Evolutionary conservation across 2,888 invertebrate genomes (phyloP).

Genomic region (Cantharis nigra): DNA sequence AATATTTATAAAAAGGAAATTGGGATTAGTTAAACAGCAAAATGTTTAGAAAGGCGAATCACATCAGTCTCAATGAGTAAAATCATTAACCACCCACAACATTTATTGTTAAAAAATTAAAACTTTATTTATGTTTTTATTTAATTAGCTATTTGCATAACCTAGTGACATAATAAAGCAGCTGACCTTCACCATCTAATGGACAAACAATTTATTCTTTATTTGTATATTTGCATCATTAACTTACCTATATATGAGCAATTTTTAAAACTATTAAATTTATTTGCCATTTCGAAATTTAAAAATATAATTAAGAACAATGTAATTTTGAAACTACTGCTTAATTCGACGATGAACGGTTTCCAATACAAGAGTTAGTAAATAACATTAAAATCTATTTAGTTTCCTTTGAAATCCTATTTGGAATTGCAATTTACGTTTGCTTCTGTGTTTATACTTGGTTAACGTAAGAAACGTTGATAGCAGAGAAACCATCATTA

Average conservation of each 20-base stretch:
- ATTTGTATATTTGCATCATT: neutral
- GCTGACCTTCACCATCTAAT: constrained; percentile 5
- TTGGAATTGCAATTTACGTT: neutral
- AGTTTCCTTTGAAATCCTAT: neutral
- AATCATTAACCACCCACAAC: neutral
- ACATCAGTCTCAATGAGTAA: neutral
- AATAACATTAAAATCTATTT: neutral
- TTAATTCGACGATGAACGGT: neutral
- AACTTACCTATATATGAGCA: neutral
- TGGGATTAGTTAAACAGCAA: neutral
- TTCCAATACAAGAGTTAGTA: neutral
- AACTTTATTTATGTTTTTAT: neutral
- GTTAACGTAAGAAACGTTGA: neutral
- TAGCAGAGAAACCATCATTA: neutral
- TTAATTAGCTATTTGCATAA: neutral
- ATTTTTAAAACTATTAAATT: neutral
- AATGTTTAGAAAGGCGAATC: neutral
- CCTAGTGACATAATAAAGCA: constrained; percentile 9
- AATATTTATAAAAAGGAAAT: neutral
- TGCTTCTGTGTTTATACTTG: neutral
- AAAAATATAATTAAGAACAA: neutral
- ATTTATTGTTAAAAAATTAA: neutral
- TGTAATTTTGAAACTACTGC: neutral
- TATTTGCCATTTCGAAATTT: neutral
- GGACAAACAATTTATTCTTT: neutral